A percentile compares a stretch with the other conserved stretches of the same genome.
phyloP scores from a whole-genome alignment of 2,797 vertebrate genomes.

The Malurus splendens region DNA sequence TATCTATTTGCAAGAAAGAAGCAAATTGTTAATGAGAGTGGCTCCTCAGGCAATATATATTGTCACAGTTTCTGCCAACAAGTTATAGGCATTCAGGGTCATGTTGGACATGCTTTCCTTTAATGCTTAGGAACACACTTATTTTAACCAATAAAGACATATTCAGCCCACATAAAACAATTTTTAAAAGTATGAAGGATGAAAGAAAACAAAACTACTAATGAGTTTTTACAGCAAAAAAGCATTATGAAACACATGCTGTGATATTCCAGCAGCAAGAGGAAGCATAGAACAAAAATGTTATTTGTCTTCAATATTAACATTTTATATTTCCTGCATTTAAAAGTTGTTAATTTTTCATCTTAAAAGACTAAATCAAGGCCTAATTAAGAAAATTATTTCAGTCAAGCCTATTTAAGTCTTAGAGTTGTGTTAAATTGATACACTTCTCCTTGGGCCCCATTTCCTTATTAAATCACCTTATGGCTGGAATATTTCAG shows the following conservation, averaged over 20 bases:
- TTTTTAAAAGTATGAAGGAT: background rate
- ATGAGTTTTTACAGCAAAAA: background rate
- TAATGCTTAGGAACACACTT: background rate
- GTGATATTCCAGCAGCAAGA: background rate
- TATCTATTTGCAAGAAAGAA: constrained; percentile 21
- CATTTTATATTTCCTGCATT: background rate
- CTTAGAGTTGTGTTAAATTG: background rate
- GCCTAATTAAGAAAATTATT: background rate
- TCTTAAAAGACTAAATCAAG: background rate
- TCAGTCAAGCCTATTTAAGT: background rate
- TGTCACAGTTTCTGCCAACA: constrained; percentile 29
- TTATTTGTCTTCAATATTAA: background rate
- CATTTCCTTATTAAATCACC: background rate
- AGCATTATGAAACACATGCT: background rate
- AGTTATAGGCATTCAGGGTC: constrained; percentile 23
- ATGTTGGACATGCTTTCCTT: constrained; percentile 26
- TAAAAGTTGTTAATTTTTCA: background rate
- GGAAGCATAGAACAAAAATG: background rate
- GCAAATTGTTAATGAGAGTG: constrained; percentile 34
- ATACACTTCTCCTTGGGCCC: background rate
- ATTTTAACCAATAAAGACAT: constrained; percentile 28
- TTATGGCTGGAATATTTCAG: background rate
- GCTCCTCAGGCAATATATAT: constrained; percentile 35
- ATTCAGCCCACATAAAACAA: constrained; percentile 32
- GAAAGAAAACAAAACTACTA: background rate